Base-by-base conservation (phyloP, 2,797 vertebrate genomes). In the Hemitrygon akajei region DNA sequence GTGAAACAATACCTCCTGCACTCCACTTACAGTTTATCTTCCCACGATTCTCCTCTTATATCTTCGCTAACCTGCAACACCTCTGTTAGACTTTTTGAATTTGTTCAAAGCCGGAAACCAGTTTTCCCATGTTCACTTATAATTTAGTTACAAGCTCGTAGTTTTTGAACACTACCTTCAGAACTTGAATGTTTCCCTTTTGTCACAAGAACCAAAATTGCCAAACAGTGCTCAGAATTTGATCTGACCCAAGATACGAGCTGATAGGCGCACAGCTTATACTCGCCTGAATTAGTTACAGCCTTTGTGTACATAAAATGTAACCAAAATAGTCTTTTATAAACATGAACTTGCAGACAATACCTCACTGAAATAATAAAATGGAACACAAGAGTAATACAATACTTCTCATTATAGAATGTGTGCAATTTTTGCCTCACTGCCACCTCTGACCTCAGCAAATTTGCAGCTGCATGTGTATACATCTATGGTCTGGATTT, bases 311-410 rank as follows among this genome's bases (percentile, higher is more conserved):
- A 69, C 66, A 69, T 89, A 86, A 86, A 86, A 86, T 86, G 56
- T 30, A 60, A n/a, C 56, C 22, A n/a, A 89, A 69, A 69, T 89
- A 69, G 86, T 37, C 7, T 69, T 79, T 69, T 37, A 63, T 63
- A 89, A 89, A 37, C 86, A 89, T 63, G 22, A 89, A 69, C n/a
- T 37, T 89, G 69, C 86, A 89, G 86, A 69, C 86, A 89, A 34
- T 69, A 69, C 86, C 86, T 89, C 86, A 89, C 86, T 37, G 63
- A 69, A 89, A 89, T 89, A 89, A 37, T 63, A 89, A 89, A 89
- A 69, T 89, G 34, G 86, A 66, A 69, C 10, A 9, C n/a, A 69
- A 20, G 20, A 89, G n/a, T 89, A 89, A 89, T 69, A 69, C 60
- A 69, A 37, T 11, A n/a, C 34, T 89, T 69, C 86, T 37, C 60